Evolutionary conservation across 2,113 vertebrate genomes (phyloP).

Genomic region (Ailurus styani): DNA sequence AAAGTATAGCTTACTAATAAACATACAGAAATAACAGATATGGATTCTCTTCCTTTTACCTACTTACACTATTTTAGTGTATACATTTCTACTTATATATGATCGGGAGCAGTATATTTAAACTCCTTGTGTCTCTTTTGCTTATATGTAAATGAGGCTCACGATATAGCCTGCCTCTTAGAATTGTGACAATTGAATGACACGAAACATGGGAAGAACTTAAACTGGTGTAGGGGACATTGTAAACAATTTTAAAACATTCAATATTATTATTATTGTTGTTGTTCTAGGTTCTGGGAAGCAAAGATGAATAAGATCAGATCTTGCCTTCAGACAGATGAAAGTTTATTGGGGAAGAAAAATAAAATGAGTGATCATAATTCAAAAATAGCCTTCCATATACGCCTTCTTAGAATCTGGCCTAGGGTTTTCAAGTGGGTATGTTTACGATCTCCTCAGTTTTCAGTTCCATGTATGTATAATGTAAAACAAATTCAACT

Average conservation of each 20-base stretch:
- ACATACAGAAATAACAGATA: not conserved
- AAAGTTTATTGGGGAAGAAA: not conserved
- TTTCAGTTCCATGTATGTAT: not conserved
- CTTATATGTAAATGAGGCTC: not conserved
- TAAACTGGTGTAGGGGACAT: not conserved
- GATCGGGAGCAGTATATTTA: not conserved
- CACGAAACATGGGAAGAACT: not conserved
- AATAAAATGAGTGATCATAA: not conserved
- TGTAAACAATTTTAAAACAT: not conserved
- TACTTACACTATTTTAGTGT: not conserved
- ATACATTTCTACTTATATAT: not conserved
- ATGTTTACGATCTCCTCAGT: not conserved
- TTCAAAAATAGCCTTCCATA: not conserved
- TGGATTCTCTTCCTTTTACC: not conserved
- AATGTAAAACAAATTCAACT: not conserved
- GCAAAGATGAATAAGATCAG: not conserved
- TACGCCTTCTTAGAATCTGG: not conserved
- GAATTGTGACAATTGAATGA: not conserved
- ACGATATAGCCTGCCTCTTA: not conserved
- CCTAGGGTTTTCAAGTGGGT: not conserved
- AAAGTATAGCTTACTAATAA: not conserved
- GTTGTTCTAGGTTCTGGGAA: not conserved
- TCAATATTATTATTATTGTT: not conserved
- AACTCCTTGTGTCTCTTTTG: not conserved
- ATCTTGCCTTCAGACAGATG: not conserved